Evolutionary conservation across 2,888 invertebrate species (phyloP), one percentile per base, ranked within the genome.

Genomic region (Eutolmus rufibarbis): DNA sequence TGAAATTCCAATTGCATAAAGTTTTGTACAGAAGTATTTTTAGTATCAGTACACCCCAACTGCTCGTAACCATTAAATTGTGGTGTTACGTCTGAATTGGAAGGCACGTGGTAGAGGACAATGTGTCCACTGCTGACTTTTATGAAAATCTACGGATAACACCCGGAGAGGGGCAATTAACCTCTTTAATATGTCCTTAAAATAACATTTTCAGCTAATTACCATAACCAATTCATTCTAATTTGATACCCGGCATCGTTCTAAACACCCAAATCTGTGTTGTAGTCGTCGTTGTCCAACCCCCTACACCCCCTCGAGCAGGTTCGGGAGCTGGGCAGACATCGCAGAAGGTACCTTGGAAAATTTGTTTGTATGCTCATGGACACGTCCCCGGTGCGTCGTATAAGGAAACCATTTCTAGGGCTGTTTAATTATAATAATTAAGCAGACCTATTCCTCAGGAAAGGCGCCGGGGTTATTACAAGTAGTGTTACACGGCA

Each of bases 361-460:
- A 66, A 66, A 66, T 66, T 66, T 66, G 66, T 66, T 66, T 66
- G 66, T 66, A 8, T 84, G 34, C 31, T 12, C 40, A 56, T 66
- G 82, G 66, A 66, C 19, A 66, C 7, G 37, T 84, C 82, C 82
- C 82, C 14, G 31, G 66, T 34, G 82, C 12, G 31, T 66, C 37
- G 37, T 84, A 84, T 66, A 57, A 34, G 66, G 66, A 84, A 81
- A 66, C 82, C 82, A 84, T 84, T 84, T 66, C 66, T 84, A 66
- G 66, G 46, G 57, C 57, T 84, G 57, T 37, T 84, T 84, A 84
- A 84, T 84, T 84, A 84, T 84, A 84, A 84, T 84, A 84, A 84
- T 84, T 84, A 84, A 84, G 82, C 57, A 66, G 34, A 34, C 66
- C 82, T 84, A 84, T 84, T 57, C 57, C 82, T 66, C 19, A 57